Evolutionary conservation across 2,888 invertebrate species (phyloP).

Genomic region (Gymnosoma rotundatum): DNA sequence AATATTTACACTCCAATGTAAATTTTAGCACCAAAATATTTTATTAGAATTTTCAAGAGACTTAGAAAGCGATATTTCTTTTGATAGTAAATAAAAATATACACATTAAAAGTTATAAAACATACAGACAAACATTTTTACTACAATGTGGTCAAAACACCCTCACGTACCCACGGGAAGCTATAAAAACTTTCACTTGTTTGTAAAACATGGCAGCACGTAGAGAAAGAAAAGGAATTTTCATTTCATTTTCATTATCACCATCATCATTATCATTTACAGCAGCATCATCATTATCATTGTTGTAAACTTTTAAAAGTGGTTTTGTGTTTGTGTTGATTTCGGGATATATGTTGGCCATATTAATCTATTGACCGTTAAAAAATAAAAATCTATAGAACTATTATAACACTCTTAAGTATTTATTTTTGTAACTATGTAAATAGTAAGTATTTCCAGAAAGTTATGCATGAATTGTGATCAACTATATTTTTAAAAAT

Average conservation of each 20-base stretch:
- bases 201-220: conserved; percentile 18
- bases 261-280: background rate
- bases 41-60: conserved; percentile 42
- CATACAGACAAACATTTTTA: background rate
- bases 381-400: conserved; percentile 9
- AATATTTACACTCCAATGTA: conserved; percentile 45
- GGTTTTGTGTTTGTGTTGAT: conserved; percentile 29
- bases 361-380: conserved; percentile 69
- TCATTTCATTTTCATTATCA: conserved; percentile 1
- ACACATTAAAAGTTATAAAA: background rate
- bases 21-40: conserved; percentile 36
- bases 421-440: too few species aligned
- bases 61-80: conserved; percentile 45
- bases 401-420: background rate
- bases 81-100: conserved; percentile 17
- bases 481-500: too few species aligned
- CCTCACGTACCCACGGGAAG: background rate
- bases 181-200: conserved; percentile 45
- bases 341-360: conserved; percentile 48
- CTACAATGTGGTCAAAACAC: background rate
- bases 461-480: too few species aligned
- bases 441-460: too few species aligned
- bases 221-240: background rate
- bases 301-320: conserved; percentile 43
- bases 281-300: background rate